Base-by-base conservation (phyloP, 1,140 invertebrate species). In the Neuroterus valhalla region DNA sequence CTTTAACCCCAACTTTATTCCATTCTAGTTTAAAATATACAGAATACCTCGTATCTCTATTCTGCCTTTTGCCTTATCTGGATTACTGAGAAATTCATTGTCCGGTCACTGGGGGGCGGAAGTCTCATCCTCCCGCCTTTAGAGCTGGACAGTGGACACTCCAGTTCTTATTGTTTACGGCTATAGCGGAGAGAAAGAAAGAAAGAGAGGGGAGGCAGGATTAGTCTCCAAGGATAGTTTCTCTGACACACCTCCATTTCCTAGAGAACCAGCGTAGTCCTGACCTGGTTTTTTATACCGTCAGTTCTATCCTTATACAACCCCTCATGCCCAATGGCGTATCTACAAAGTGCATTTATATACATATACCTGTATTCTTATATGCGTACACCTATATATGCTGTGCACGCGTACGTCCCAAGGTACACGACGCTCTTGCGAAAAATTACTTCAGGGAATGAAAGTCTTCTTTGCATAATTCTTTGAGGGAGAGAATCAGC, bases 111-210 rank as follows among this genome's bases (percentile, higher is more conserved):
- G 43, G 73, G 72, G 81, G 77, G 75, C 83, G 79, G 77, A 83
- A 85, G 78, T 82, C 79, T 79, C 70, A 72, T 81, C 74, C 72
- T 76, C 38, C 48, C 15, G 66, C 23, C 72, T 15, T 66, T 70
- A 3, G 15, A 31, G 55, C 73, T 70, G 80, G 83, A 85, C 83
- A 86, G 71, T 70, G 80, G 83, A 85, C 83, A 86, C 84, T 88
- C 81, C 75, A 82, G 82, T 82, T 86, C 84, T 84, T 84, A 87
- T 87, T 87, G 86, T 87, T 87, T 87, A 86, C 82, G 75, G 75
- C 78, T 72, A n/a, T n/a, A n/a, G n/a, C n/a, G n/a, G n/a, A n/a
- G n/a, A n/a, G n/a, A n/a, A n/a, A n/a, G n/a, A n/a, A n/a, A n/a
- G n/a, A n/a, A n/a, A n/a, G n/a, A n/a, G n/a, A n/a, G n/a, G n/a